phyloP scores from a whole-genome alignment of 2,888 invertebrate genomes.

The Tipula unca region DNA sequence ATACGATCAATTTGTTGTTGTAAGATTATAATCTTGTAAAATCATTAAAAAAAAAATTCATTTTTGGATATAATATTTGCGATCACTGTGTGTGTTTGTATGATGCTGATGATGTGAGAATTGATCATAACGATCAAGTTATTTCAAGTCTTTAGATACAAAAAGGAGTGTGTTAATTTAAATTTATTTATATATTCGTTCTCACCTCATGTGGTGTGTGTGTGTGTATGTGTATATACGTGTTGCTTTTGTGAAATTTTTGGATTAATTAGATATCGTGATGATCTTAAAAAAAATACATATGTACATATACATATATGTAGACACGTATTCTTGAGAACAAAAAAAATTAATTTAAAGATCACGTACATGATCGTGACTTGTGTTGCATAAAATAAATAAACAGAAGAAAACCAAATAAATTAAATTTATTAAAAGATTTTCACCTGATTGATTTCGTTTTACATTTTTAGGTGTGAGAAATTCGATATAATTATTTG shows the following conservation, averaged over 20 bases:
- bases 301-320: not conserved
- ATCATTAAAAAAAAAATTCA: not conserved
- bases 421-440: not conserved
- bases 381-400: not conserved
- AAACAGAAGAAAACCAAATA: not conserved
- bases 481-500: not conserved
- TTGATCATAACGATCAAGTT: not conserved
- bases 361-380: slow-evolving; percentile 14
- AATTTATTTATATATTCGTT: slow-evolving; percentile 8
- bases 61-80: not conserved
- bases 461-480: not conserved
- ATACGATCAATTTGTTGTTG: not conserved
- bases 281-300: not conserved
- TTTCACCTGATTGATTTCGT: not conserved
- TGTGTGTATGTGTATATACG: not conserved
- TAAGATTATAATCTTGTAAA: not conserved
- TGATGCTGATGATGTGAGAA: not conserved
- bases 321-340: not conserved
- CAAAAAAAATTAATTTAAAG: not conserved
- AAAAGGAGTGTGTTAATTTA: not conserved
- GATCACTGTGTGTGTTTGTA: too few relatives aligned
- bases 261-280: not conserved
- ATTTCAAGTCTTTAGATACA: not conserved
- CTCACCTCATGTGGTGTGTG: not conserved
- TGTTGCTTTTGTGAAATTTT: not conserved